Conservation (phyloP, 2,113 vertebrate genomes). For the Aptenodytes patagonicus region DNA sequence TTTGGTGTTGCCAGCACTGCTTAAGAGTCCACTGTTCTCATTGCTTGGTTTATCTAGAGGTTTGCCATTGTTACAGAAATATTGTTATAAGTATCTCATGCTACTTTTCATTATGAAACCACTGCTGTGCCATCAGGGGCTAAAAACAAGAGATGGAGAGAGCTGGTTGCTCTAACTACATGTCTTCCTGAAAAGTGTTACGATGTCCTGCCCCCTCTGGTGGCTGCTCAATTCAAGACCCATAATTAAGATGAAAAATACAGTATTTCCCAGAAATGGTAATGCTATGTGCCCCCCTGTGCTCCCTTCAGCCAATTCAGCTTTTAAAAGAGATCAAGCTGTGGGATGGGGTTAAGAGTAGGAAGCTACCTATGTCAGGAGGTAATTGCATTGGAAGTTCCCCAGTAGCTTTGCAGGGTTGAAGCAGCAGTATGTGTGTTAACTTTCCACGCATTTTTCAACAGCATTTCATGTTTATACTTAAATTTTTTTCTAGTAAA, state of each 20-base stretch:
- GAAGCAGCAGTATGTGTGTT: background rate
- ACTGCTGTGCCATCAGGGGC: background rate
- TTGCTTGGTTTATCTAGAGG: background rate
- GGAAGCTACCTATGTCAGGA: rapidly evolving
- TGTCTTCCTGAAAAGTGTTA: background rate
- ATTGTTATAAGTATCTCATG: background rate
- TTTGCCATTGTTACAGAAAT: background rate
- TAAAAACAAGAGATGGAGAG: background rate
- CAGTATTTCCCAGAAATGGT: background rate
- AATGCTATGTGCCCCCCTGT: background rate
- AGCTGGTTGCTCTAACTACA: background rate
- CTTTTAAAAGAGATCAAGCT: background rate
- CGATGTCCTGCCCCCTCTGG: background rate
- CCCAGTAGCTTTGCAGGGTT: background rate
- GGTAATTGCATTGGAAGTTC: background rate
- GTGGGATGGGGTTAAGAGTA: background rate
- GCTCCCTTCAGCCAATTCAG: background rate
- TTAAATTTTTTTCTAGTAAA: conserved; percentile 39
- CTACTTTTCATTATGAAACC: background rate
- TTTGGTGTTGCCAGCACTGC: background rate
- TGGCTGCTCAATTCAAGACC: background rate
- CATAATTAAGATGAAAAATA: background rate
- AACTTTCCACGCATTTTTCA: conserved; percentile 10
- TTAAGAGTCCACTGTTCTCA: background rate
- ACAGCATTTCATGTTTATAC: conserved; percentile 21